Evolutionary conservation across 2,797 vertebrate genomes (phyloP), one percentile per base, ranked within the genome.

Genomic region (Staurois parvus): DNA sequence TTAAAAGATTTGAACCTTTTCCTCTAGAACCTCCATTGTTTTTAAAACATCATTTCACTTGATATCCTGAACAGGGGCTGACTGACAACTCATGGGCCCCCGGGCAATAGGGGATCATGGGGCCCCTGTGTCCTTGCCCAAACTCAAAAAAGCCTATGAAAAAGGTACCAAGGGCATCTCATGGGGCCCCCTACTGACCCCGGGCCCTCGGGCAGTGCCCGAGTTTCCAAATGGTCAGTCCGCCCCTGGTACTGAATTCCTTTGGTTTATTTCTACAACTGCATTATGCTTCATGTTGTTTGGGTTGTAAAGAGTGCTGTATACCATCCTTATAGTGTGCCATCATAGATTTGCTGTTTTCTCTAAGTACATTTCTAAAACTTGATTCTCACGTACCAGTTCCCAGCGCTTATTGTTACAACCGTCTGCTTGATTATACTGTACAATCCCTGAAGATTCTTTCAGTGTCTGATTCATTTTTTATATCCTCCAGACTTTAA

Each of bases 361-460:
- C 24, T n/a, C 70, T 26, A 26, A 72, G 4, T 26, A 37, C 24
- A 72, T 37, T 40, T 72, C 30, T 32, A 24, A 72, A 37, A 13
- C 69, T 26, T 24, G 70, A 42, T 64, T 21, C 59, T 64, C 24
- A 24, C 3, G 24, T 40, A 72, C 9, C 42, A 6, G 37, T 40
- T 40, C n/a, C 28, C 24, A 72, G 34, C 32, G n/a, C 34, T 72
- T 42, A 72, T 42, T 72, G 70, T 72, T 70, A 26, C 24, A 21
- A 30, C 29, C 21, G 17, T 4, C 37, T 69, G 48, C 42, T 28
- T 34, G 48, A 34, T 80, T 45, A 80, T 59, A 37, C 24, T n/a
- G 7, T 59, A 62, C 30, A 62, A 34, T 72, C 30, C 48, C 45
- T 26, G 19, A 81, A 81, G 67, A 72, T 59, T 62, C 45, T n/a